Conservation (phyloP, 1,140 invertebrate genomes). For the Zaprionus ghesquierei region DNA sequence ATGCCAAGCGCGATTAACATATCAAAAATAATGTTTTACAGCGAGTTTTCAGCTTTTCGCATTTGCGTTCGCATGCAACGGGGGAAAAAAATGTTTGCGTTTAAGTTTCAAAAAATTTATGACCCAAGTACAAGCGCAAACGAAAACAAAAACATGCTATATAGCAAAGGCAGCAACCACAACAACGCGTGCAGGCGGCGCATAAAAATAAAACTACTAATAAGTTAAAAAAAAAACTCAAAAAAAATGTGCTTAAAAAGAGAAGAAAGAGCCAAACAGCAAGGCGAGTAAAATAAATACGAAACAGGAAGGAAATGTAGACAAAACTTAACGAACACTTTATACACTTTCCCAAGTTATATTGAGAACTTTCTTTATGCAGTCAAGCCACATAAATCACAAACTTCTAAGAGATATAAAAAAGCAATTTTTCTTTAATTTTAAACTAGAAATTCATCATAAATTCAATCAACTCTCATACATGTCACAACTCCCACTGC, state of each 20-base stretch:
- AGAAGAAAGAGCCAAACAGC: constrained; percentile 9
- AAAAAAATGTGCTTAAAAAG: constrained; percentile 25
- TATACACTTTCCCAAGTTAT: neutral
- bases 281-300: constrained; percentile 33
- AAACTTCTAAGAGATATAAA: neutral
- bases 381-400: neutral
- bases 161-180: constrained; percentile 23
- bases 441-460: neutral
- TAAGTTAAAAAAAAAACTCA: constrained; percentile 51
- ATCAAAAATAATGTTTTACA: constrained; percentile 71
- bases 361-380: neutral
- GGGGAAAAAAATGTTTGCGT: constrained; percentile 42
- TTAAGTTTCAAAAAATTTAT: constrained; percentile 75
- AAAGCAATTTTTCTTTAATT: neutral
- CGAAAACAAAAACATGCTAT: constrained; percentile 33
- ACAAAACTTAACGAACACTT: neutral
- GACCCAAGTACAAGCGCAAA: constrained; percentile 60
- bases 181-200: constrained; percentile 58
- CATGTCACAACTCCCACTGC: neutral
- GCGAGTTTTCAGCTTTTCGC: constrained; percentile 60
- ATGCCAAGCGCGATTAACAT: constrained; percentile 71
- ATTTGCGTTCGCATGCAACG: constrained; percentile 43
- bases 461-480: neutral
- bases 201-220: constrained; percentile 73
- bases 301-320: neutral